These are phyloP conservation scores for Resseliella maxima DNA, from an alignment of 2,888 invertebrate genomes.

Conservation along the genomic window DNA sequence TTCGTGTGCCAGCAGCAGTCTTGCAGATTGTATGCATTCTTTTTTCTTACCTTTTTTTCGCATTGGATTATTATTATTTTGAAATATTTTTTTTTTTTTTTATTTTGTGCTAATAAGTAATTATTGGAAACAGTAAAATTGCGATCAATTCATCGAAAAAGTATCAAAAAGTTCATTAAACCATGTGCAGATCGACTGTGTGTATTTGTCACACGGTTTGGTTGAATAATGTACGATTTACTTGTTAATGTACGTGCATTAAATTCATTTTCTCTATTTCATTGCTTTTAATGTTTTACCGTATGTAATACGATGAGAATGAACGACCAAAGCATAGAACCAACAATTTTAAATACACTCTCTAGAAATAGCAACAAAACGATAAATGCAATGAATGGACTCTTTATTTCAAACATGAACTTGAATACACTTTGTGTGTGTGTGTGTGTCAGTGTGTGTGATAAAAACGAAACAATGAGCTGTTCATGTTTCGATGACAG, in stretches of 20 bases:
- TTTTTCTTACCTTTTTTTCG: not conserved
- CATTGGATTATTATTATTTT: not conserved
- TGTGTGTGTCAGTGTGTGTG: not conserved
- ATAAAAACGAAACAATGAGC: not conserved
- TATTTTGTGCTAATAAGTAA: not conserved
- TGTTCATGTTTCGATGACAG: not conserved
- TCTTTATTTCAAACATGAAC: conserved; percentile 29
- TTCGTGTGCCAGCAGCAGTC: not conserved
- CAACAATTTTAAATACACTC: not conserved
- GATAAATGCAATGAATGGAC: conserved; percentile 13
- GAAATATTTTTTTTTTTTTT: not conserved
- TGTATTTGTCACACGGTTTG: conserved; percentile 1
- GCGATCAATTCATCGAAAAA: not conserved
- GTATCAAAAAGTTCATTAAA: conserved; percentile 9
- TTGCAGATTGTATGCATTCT: not conserved
- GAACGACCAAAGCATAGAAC: conserved; percentile 10
- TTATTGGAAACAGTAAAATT: not conserved
- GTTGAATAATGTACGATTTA: conserved; percentile 30
- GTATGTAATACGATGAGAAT: not conserved
- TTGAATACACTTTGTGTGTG: not conserved
- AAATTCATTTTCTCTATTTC: not conserved
- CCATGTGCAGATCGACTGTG: not conserved
- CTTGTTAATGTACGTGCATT: conserved; percentile 34
- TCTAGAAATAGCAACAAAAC: conserved; percentile 6
- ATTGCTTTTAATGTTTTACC: conserved; percentile 2